These are phyloP conservation scores for Rhabdomys pumilio DNA, from an alignment of 2,797 vertebrate species.

Conservation along the genomic window DNA sequence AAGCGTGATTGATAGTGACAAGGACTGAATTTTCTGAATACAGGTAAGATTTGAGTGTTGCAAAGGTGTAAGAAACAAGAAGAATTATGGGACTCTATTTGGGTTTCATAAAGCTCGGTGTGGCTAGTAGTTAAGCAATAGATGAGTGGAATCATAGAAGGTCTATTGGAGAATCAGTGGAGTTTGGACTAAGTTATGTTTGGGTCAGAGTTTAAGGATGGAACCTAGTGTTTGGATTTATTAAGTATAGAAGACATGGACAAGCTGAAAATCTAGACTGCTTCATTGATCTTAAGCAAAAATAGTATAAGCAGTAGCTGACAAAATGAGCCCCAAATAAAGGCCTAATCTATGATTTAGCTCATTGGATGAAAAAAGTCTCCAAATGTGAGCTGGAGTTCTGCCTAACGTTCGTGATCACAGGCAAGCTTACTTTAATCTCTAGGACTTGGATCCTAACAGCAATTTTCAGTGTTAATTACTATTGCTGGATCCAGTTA, in stretches of 20 bases:
- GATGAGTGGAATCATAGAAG: neutral
- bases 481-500: neutral
- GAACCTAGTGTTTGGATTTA: neutral
- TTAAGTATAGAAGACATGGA: neutral
- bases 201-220: neutral
- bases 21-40: neutral
- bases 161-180: neutral
- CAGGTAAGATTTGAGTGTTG: neutral
- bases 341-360: neutral
- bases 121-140: neutral
- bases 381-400: neutral
- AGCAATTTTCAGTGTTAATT: neutral
- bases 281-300: neutral
- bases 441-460: neutral
- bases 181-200: neutral
- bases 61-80: neutral
- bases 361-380: neutral
- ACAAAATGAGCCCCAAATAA: neutral
- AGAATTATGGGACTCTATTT: rapidly evolving
- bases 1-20: neutral
- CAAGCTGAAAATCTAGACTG: neutral
- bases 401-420: neutral
- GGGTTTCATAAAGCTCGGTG: neutral
- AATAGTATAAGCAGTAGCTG: neutral
- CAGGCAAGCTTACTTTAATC: neutral